Conservation (phyloP, 2,888 invertebrate species). For the Hipparchia semele region DNA sequence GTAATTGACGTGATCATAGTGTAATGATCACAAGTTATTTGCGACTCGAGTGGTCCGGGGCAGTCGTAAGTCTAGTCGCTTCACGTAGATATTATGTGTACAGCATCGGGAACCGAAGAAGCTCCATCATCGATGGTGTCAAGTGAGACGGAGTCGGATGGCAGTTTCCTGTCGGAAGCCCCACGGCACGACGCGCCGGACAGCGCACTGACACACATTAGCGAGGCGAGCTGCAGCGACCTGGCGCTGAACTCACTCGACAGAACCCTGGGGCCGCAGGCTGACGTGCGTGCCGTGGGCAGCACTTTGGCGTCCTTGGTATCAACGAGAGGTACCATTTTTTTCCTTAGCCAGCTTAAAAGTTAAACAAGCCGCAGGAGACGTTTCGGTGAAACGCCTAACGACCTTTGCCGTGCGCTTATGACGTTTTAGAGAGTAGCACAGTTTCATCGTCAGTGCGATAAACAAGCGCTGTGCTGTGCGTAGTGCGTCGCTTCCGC, state of each 20-base stretch:
- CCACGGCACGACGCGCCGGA: slow-evolving; percentile 56
- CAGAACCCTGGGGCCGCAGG: slow-evolving; percentile 49
- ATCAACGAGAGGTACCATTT: slow-evolving; percentile 62
- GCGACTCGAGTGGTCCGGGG: background rate
- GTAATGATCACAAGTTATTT: background rate
- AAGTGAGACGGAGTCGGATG: slow-evolving; percentile 76
- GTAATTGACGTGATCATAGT: no score
- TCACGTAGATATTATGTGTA: background rate
- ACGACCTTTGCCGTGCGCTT: no score
- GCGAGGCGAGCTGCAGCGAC: slow-evolving; percentile 50
- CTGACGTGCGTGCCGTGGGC: slow-evolving; percentile 60
- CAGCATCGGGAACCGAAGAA: slow-evolving; percentile 66
- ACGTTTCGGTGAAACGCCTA: no score
- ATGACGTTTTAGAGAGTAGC: no score
- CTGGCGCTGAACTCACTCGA: slow-evolving; percentile 48
- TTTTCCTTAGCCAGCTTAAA: no score
- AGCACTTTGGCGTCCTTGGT: slow-evolving; percentile 59
- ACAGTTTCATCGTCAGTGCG: no score
- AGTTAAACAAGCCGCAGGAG: no score
- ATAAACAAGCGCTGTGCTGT: no score
- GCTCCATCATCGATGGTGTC: slow-evolving; percentile 78
- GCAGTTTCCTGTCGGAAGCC: slow-evolving; percentile 65
- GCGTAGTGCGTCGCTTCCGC: no score
- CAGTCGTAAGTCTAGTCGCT: background rate
- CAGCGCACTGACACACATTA: slow-evolving; percentile 33